Evolutionary conservation across 2,113 vertebrate species (phyloP).

Genomic region (Pollimyrus isidori): DNA sequence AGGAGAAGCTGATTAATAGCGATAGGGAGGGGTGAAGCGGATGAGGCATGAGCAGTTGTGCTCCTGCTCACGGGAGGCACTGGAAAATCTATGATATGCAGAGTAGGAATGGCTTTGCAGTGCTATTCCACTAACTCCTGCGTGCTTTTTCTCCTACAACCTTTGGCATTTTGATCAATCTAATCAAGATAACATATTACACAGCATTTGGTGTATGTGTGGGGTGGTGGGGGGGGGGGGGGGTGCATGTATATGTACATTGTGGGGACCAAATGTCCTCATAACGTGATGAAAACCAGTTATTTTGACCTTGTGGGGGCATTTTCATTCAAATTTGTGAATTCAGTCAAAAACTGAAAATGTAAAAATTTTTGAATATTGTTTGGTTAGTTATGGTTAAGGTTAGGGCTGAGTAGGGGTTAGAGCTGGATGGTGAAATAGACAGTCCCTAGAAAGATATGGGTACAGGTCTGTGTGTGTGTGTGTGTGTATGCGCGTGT

Average conservation of each 20-base stretch:
- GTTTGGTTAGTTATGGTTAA: too few species aligned
- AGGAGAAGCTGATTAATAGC: not conserved
- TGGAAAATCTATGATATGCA: not conserved
- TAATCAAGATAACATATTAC: not conserved
- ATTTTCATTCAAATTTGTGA: not conserved
- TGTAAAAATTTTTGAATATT: too few species aligned
- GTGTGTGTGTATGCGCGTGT: too few species aligned
- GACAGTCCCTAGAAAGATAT: not conserved
- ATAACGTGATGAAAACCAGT: not conserved
- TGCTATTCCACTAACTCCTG: not conserved
- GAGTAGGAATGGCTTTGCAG: not conserved
- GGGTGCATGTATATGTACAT: not conserved
- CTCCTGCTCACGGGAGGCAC: not conserved
- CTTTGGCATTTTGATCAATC: not conserved
- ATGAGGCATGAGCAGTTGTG: not conserved
- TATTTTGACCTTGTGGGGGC: not conserved
- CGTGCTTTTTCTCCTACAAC: not conserved
- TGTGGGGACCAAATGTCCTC: not conserved
- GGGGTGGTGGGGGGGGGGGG: too few species aligned
- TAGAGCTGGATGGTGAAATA: too few species aligned
- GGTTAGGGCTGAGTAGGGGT: not conserved
- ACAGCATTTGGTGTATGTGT: not conserved
- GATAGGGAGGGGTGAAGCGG: not conserved
- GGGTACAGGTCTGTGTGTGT: too few species aligned
- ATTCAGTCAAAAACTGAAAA: not conserved